Evolutionary conservation across 2,888 invertebrate genomes (phyloP).

Genomic region (Caenorhabditis japonica): DNA sequence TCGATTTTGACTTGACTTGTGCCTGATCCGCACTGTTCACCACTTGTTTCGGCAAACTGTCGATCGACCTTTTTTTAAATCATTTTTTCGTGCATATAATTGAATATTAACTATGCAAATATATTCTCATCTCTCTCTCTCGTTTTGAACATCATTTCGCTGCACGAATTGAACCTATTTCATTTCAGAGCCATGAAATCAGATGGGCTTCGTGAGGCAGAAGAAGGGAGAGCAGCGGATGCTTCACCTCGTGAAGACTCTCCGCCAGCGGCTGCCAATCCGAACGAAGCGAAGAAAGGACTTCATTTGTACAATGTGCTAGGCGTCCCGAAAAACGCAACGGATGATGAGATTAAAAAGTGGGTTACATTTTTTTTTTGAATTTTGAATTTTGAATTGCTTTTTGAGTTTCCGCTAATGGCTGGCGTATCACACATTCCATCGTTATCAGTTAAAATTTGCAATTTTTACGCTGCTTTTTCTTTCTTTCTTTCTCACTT

Average conservation of each 20-base stretch:
- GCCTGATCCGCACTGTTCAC: slow-evolving; percentile 42
- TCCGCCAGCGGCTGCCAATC: neutral
- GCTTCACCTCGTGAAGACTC: slow-evolving; percentile 17
- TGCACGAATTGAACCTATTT: neutral
- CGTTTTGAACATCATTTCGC: slow-evolving; percentile 3
- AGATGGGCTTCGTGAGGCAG: slow-evolving; percentile 45
- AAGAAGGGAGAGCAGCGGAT: slow-evolving; percentile 40
- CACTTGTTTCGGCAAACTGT: slow-evolving; percentile 22
- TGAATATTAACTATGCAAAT: no score
- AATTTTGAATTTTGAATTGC: no score
- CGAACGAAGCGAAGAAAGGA: slow-evolving; percentile 51
- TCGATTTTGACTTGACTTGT: slow-evolving; percentile 52
- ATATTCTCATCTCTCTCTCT: slow-evolving; percentile 33
- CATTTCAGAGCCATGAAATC: slow-evolving; percentile 18
- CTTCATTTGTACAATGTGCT: slow-evolving; percentile 71
- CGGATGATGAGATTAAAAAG: slow-evolving; percentile 76
- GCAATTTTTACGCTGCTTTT: no score
- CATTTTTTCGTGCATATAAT: no score
- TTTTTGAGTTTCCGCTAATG: no score
- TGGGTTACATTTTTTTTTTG: slow-evolving; percentile 14
- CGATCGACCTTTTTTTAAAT: no score
- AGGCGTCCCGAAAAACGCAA: slow-evolving; percentile 71
- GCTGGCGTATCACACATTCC: no score
- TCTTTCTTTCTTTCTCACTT: no score
- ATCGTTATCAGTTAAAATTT: no score